A percentile compares a stretch with the other conserved stretches of the same genome.
Conservation (phyloP, 2,888 invertebrate genomes). For the Kuschelorhynchus macadamiae region DNA sequence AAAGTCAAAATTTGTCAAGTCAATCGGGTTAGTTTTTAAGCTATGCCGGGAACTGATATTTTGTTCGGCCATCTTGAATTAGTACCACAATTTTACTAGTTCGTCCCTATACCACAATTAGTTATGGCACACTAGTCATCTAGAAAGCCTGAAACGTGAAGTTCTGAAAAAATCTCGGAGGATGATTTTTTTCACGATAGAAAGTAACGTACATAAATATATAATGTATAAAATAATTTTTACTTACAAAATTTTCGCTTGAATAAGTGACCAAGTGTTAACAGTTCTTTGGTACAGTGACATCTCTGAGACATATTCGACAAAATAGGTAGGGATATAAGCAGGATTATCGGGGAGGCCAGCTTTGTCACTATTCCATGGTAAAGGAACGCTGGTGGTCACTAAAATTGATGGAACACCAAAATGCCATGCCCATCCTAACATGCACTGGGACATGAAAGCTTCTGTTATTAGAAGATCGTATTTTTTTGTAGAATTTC, state of each 20-base stretch:
- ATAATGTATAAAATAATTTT: too few relatives aligned
- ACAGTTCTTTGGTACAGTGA: conserved; percentile 70
- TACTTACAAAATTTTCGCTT: not conserved
- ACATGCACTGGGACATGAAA: conserved; percentile 74
- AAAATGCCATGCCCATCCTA: conserved; percentile 73
- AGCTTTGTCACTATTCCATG: conserved; percentile 72
- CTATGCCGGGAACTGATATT: too few relatives aligned
- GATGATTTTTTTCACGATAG: too few relatives aligned
- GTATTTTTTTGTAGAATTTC: conserved; percentile 50
- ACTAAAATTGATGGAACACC: conserved; percentile 72
- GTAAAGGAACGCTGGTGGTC: conserved; percentile 72
- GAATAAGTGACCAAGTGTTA: conserved; percentile 60
- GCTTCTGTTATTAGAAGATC: conserved; percentile 72
- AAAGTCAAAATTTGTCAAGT: too few relatives aligned
- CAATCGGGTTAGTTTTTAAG: too few relatives aligned
- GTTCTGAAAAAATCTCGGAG: too few relatives aligned
- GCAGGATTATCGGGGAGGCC: conserved; percentile 74
- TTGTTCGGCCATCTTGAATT: too few relatives aligned
- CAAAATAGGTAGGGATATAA: conserved; percentile 72
- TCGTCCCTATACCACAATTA: too few relatives aligned
- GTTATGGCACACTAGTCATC: too few relatives aligned
- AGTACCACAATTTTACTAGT: too few relatives aligned
- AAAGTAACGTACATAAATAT: too few relatives aligned
- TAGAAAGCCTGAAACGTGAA: too few relatives aligned
- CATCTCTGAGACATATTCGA: conserved; percentile 71